Evolutionary conservation across 2,888 invertebrate species (phyloP).

Genomic region (Nymphalis c-album): DNA sequence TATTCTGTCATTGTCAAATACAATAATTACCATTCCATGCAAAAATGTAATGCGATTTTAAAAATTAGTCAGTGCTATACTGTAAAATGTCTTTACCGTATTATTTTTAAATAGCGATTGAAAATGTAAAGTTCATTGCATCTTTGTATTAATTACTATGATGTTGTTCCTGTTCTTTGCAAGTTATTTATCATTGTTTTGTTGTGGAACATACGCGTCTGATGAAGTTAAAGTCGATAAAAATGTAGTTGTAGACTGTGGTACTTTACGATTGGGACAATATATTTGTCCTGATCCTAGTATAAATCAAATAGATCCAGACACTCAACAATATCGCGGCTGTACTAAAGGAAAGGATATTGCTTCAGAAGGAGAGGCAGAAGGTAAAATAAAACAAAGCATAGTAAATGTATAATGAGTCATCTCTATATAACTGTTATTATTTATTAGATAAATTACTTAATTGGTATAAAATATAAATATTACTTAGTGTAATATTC

Average conservation of each 20-base stretch:
- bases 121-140: not conserved
- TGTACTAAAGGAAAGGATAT: constrained; percentile 82
- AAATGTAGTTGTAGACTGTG: constrained; percentile 83
- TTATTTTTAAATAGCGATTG: not conserved
- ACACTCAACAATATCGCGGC: constrained; percentile 92
- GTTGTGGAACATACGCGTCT: constrained; percentile 50
- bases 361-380: constrained; percentile 87
- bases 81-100: not conserved
- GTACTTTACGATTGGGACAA: constrained; percentile 88
- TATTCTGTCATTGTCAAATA: too few relatives aligned
- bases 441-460: not conserved
- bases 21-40: not conserved
- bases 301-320: constrained; percentile 89
- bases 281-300: constrained; percentile 91
- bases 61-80: not conserved
- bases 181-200: constrained; percentile 36
- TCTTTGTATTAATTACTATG: constrained; percentile 42
- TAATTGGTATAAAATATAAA: too few relatives aligned
- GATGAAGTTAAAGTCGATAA: constrained; percentile 61
- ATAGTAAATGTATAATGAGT: not conserved
- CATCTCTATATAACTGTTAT: not conserved
- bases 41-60: not conserved
- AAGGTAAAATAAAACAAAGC: constrained; percentile 77
- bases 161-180: constrained; percentile 16
- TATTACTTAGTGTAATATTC: not conserved